Conservation (phyloP, 2,888 invertebrate genomes). For the Sycophila texana region DNA sequence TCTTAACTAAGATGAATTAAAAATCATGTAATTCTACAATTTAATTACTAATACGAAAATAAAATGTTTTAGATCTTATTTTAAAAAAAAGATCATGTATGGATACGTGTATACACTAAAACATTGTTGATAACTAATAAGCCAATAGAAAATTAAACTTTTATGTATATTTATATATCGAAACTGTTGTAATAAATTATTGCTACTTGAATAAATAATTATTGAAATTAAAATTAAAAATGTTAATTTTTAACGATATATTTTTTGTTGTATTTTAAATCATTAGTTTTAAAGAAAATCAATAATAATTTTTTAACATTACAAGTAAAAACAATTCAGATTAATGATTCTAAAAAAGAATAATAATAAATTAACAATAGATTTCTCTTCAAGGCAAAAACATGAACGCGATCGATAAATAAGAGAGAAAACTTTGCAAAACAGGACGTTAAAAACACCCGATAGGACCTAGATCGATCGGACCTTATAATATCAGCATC, state of each 20-base stretch:
- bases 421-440: no score
- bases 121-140: constrained; percentile 61
- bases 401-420: no score
- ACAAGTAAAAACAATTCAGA: not conserved
- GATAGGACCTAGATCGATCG: no score
- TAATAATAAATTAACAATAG: not conserved
- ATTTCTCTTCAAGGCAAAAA: no score
- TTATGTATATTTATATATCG: constrained; percentile 75
- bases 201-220: constrained; percentile 68
- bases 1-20: constrained; percentile 12
- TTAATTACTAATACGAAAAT: not conserved
- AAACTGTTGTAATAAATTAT: constrained; percentile 74
- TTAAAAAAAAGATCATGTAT: constrained; percentile 31
- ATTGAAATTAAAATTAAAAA: constrained; percentile 35
- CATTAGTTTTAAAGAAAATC: not conserved
- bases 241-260: not conserved
- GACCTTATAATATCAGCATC: no score
- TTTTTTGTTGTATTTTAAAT: not conserved
- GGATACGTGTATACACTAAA: constrained; percentile 48
- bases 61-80: constrained; percentile 22
- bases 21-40: constrained; percentile 25
- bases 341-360: not conserved
- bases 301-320: not conserved
- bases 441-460: no score
- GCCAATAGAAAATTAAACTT: constrained; percentile 67